Conservation (phyloP, 2,888 invertebrate genomes). For the Neoaliturus tenellus region DNA sequence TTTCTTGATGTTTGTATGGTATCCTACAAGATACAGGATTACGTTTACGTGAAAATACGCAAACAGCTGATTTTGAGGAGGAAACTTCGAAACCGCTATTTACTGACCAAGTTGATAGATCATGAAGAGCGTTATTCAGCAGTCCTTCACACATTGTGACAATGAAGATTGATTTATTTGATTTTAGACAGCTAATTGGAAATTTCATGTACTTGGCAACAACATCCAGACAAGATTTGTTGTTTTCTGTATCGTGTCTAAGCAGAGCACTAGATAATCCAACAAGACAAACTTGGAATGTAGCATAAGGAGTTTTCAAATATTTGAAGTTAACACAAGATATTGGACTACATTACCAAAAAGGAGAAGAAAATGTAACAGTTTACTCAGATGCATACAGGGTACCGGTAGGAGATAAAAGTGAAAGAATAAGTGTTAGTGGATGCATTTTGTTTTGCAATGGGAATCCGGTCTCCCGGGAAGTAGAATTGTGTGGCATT, state of each 20-base stretch:
- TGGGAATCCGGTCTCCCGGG: constrained; percentile 53
- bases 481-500: constrained; percentile 53
- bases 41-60: too few relatives aligned
- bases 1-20: too few relatives aligned
- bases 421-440: constrained; percentile 50
- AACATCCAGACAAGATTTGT: constrained; percentile 51
- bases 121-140: too few relatives aligned
- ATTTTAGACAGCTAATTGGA: constrained; percentile 44
- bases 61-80: too few relatives aligned
- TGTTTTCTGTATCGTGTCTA: constrained; percentile 28
- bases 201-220: constrained; percentile 47
- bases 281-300: constrained; percentile 27
- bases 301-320: constrained; percentile 54
- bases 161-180: too few relatives aligned
- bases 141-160: too few relatives aligned
- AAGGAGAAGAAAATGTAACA: constrained; percentile 6
- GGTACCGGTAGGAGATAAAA: constrained; percentile 51
- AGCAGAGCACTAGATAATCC: constrained; percentile 41
- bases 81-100: too few relatives aligned
- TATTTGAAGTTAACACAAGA: constrained; percentile 53
- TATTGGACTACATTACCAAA: constrained; percentile 26
- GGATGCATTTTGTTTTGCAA: constrained; percentile 25
- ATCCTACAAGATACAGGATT: too few relatives aligned
- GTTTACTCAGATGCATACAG: constrained; percentile 38
- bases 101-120: too few relatives aligned